Conservation (phyloP, 2,113 vertebrate genomes). For the Pithys albifrons region DNA sequence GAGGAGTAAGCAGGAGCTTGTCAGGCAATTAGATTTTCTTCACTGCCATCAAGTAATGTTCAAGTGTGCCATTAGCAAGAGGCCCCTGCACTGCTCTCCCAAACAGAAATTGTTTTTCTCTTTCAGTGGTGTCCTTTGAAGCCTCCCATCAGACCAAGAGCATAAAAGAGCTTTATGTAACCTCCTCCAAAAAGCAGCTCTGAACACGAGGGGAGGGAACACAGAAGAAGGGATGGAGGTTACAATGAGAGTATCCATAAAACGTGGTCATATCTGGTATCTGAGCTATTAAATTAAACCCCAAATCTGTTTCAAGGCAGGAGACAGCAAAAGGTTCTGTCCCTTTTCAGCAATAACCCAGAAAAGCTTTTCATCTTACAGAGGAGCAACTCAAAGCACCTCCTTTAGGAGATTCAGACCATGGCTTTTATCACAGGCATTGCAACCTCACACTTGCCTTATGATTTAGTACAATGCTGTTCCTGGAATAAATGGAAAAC, state of each 20-base stretch:
- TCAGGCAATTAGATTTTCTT: slow-evolving; percentile 28
- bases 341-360: slow-evolving; percentile 53
- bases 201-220: slow-evolving; percentile 4
- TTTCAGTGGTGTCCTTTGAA: slow-evolving; percentile 58
- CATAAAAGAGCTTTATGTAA: slow-evolving; percentile 67
- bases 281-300: slow-evolving; percentile 62
- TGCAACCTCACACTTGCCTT: neutral
- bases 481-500: neutral
- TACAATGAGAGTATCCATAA: slow-evolving; percentile 44
- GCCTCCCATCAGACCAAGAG: slow-evolving; percentile 20
- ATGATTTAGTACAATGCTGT: neutral
- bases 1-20: slow-evolving; percentile 13
- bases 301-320: slow-evolving; percentile 59
- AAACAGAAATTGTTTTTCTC: slow-evolving; percentile 38
- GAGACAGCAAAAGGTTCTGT: slow-evolving; percentile 40
- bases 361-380: slow-evolving; percentile 32
- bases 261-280: slow-evolving; percentile 31
- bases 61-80: slow-evolving; percentile 42
- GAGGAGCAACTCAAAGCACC: slow-evolving; percentile 43
- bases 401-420: slow-evolving; percentile 17
- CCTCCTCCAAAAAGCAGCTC: slow-evolving; percentile 49
- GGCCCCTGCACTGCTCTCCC: neutral
- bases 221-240: neutral
- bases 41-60: neutral
- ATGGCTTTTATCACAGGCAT: neutral